phyloP scores from a whole-genome alignment of 2,888 invertebrate genomes.

The Eupeodes luniger region DNA sequence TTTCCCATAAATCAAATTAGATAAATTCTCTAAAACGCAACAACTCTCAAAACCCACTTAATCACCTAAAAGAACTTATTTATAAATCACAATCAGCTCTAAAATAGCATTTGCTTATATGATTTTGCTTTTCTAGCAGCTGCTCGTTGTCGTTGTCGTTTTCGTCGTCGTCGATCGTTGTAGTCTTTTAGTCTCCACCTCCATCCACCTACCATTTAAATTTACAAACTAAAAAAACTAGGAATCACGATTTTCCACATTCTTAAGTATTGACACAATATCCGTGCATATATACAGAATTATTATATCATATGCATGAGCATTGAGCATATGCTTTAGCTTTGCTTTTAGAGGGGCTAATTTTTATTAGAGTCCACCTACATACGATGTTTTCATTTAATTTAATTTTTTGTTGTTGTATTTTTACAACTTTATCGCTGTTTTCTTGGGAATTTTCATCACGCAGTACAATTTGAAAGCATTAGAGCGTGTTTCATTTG shows the following conservation, averaged over 20 bases:
- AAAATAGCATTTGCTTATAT: conserved; percentile 1
- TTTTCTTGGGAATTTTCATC: neutral
- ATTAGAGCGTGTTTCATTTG: neutral
- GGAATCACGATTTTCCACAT: conserved; percentile 68
- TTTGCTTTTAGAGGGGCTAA: neutral
- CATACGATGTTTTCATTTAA: neutral
- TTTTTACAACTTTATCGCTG: neutral
- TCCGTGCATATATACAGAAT: conserved; percentile 45
- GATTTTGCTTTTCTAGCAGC: neutral
- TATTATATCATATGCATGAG: conserved; percentile 28
- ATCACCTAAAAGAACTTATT: neutral
- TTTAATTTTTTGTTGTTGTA: neutral
- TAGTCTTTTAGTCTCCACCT: neutral
- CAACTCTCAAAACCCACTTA: conserved; percentile 7
- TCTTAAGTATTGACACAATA: conserved; percentile 64
- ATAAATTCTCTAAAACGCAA: conserved; percentile 5
- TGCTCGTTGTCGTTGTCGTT: neutral
- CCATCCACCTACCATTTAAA: conserved; percentile 41
- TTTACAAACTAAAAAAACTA: neutral
- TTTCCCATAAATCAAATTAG: conserved; percentile 5
- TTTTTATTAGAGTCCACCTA: conserved; percentile 21
- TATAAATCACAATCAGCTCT: conserved; percentile 36
- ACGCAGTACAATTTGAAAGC: neutral
- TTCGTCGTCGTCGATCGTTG: neutral
- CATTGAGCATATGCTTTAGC: conserved; percentile 2